Evolutionary conservation across 2,113 vertebrate species (phyloP).

Genomic region (Aramus guarauna): DNA sequence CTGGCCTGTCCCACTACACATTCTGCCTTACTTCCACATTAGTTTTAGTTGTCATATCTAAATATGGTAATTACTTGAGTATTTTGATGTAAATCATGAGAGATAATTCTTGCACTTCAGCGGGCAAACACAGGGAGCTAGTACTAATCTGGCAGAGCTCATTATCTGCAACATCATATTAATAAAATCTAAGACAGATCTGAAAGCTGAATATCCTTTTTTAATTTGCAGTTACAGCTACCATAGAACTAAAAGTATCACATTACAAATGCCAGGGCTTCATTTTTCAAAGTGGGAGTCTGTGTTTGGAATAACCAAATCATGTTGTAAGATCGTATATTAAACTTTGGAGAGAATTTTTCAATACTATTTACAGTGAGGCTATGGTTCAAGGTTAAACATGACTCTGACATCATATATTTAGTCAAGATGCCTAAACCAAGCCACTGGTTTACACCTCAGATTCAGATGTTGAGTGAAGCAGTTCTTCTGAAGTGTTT

Average conservation of each 20-base stretch:
- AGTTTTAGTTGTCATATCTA: not conserved
- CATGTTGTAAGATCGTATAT: not conserved
- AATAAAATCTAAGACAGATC: not conserved
- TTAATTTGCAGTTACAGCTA: conserved; percentile 2
- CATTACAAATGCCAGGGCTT: not conserved
- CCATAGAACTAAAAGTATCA: not conserved
- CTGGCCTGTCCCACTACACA: not conserved
- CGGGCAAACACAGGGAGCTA: not conserved
- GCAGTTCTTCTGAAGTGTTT: not conserved
- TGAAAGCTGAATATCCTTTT: not conserved
- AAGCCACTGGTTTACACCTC: not conserved
- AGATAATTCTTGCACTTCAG: conserved; percentile 6
- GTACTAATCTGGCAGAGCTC: conserved; percentile 9
- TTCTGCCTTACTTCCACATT: not conserved
- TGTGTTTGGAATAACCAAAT: not conserved
- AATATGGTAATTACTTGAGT: conserved; percentile 4
- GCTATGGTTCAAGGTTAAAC: not conserved
- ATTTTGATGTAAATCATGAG: conserved; percentile 5
- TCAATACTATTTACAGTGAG: not conserved
- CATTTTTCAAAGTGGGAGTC: not conserved
- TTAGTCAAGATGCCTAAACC: not conserved
- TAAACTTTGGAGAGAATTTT: not conserved
- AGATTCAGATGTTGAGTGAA: not conserved
- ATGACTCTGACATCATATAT: not conserved
- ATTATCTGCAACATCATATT: conserved; percentile 14